Evolutionary conservation across 2,797 vertebrate genomes (phyloP).

Genomic region (Gallirallus australis): DNA sequence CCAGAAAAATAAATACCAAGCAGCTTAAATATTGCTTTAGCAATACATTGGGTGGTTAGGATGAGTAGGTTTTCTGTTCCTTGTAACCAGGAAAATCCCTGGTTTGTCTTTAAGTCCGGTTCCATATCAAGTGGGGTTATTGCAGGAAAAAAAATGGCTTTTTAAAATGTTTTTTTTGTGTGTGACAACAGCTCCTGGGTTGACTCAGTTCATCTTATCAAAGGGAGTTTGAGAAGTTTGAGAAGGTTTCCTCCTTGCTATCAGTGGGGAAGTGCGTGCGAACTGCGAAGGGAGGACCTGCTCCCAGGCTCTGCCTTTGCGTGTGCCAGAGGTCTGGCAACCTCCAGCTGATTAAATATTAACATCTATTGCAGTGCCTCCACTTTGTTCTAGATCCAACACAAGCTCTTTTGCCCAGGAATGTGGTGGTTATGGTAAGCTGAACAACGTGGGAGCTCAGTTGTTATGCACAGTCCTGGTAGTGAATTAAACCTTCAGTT

Average conservation of each 20-base stretch:
- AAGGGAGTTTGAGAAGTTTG: not conserved
- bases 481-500: not conserved
- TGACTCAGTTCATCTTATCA: not conserved
- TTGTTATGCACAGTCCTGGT: not conserved
- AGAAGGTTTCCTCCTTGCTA: not conserved
- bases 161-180: not conserved
- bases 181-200: not conserved
- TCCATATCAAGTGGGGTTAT: not conserved
- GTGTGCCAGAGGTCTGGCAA: not conserved
- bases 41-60: not conserved
- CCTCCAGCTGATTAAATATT: constrained; percentile 31
- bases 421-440: not conserved
- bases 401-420: not conserved
- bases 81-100: not conserved
- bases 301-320: not conserved
- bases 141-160: not conserved
- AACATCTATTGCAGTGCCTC: not conserved
- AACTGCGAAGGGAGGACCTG: not conserved
- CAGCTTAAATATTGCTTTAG: not conserved
- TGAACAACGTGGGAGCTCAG: not conserved
- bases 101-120: not conserved
- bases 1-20: not conserved
- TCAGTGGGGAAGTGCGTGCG: rapidly evolving
- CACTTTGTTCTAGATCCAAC: not conserved
- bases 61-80: not conserved